Evolutionary conservation across 2,113 vertebrate genomes (phyloP), one percentile per base, ranked within the genome.

Genomic region (Sardina pilchardus): DNA sequence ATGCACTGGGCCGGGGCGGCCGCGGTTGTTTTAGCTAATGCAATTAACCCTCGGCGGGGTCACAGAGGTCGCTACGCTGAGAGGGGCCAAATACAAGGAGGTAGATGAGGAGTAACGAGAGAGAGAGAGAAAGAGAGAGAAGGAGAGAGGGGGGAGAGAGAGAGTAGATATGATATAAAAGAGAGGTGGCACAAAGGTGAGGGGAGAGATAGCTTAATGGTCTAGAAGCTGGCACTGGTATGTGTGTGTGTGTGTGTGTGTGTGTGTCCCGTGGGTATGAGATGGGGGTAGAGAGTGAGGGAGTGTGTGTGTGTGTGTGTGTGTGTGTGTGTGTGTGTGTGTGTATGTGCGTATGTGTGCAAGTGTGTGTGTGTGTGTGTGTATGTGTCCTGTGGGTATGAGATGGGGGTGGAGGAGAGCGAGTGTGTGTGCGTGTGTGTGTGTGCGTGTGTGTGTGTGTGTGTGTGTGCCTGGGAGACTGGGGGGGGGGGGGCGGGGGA

Each of bases 401-500:
- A 50, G 17, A 16, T 50, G 48, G 48, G 48, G 16, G 9, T 50
- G 17, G 48, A 50, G 48, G 48, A 50, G 48, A 50, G 24, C 21
- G 21, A n/a, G 21, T 19, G 59, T 63, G 59, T 59, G 56, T 59
- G 0, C 6, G 48, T 59, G 56, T 59, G 56, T 59, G 56, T 59
- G 56, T 59, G 56, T 59, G 56, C 2, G 56, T 21, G 56, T 59
- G 56, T 63, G 59, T 63, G 59, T 63, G 63, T 34, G 19, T 56
- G 53, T 56, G 88, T 88, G 89, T 89, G 12, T 71, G 26, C 63
- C 63, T 71, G 63, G n/a, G 63, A 71, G 10, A 71, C n/a, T 4
- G 63, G 90, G 91, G 85, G 88, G 87, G 95, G 95, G 92, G 95
- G 94, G 94, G 63, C 90, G 91, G 85, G 88, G 87, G 95, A 95